Percentiles rank a stretch among this genome's conserved stretches.
Conservation (phyloP, 2,113 vertebrate genomes). For the Sula dactylatra region DNA sequence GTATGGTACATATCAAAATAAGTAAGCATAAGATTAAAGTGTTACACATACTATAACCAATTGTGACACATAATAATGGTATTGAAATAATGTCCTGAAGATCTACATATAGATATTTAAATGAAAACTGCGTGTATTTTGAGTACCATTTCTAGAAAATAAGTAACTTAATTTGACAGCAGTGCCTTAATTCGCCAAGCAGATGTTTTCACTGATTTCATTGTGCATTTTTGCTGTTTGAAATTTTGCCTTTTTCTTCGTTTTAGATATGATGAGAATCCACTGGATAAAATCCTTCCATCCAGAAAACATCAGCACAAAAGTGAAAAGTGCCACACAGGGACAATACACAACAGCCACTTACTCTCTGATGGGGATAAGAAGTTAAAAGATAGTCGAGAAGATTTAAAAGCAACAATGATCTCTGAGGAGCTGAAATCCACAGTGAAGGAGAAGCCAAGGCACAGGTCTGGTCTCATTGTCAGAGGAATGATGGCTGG, state of each 20-base stretch:
- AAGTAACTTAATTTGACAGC: background rate
- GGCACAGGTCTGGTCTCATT: constrained; percentile 71
- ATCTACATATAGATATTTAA: background rate
- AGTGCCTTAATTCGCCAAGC: background rate
- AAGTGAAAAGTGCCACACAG: constrained; percentile 15
- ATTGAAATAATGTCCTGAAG: background rate
- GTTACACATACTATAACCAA: background rate
- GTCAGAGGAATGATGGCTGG: constrained; percentile 84
- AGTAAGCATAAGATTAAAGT: background rate
- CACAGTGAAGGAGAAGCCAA: constrained; percentile 63
- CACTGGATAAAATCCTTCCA: constrained; percentile 19
- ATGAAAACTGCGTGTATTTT: background rate
- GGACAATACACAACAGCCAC: background rate
- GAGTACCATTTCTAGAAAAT: background rate
- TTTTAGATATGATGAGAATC: constrained; percentile 60
- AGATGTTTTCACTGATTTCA: background rate
- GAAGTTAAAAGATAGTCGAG: background rate
- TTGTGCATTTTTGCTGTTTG: background rate
- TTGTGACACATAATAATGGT: background rate
- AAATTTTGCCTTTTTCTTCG: background rate
- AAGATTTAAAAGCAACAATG: constrained; percentile 2
- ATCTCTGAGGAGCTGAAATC: constrained; percentile 52
- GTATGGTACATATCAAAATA: background rate
- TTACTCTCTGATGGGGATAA: constrained; percentile 43
- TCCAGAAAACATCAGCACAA: constrained; percentile 40